Evolutionary conservation across 2,888 invertebrate genomes (phyloP).

Genomic region (Venustoraphidia nigricollis): DNA sequence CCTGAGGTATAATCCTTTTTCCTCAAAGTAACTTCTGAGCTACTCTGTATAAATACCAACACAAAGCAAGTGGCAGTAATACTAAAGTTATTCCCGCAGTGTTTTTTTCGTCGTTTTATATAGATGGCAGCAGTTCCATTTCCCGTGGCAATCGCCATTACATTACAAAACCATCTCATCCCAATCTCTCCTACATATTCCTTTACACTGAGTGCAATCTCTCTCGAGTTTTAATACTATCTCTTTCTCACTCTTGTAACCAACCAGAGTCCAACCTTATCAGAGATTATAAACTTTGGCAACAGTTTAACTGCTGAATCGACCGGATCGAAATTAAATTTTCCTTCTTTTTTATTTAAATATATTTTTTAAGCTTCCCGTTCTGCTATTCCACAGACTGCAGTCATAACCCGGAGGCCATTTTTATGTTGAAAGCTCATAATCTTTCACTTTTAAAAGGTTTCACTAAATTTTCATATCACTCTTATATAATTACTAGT

Average conservation of each 20-base stretch:
- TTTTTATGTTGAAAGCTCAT: too few relatives aligned
- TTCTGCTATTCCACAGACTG: background rate
- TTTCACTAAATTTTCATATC: too few relatives aligned
- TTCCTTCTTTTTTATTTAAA: slow-evolving; percentile 21
- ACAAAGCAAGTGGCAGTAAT: too few relatives aligned
- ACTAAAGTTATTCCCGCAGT: too few relatives aligned
- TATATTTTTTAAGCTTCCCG: slow-evolving; percentile 8
- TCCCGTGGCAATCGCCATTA: slow-evolving; percentile 17
- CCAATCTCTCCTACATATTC: background rate
- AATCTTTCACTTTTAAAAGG: too few relatives aligned
- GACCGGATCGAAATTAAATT: slow-evolving; percentile 40
- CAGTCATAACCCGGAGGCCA: too few relatives aligned
- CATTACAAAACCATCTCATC: slow-evolving; percentile 6
- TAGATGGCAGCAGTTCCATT: slow-evolving; percentile 16
- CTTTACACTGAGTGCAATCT: background rate
- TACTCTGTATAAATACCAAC: too few relatives aligned
- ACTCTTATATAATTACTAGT: too few relatives aligned
- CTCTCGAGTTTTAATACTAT: background rate
- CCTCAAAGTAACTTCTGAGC: too few relatives aligned
- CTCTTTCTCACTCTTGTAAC: background rate
- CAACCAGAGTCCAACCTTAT: slow-evolving; percentile 21
- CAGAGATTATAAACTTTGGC: slow-evolving; percentile 34
- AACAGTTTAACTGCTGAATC: slow-evolving; percentile 33
- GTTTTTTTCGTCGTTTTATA: slow-evolving; percentile 12
- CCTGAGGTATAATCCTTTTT: too few relatives aligned